Evolutionary conservation across 2,888 invertebrate species (phyloP).

Genomic region (Brachynemurus nebulosus): DNA sequence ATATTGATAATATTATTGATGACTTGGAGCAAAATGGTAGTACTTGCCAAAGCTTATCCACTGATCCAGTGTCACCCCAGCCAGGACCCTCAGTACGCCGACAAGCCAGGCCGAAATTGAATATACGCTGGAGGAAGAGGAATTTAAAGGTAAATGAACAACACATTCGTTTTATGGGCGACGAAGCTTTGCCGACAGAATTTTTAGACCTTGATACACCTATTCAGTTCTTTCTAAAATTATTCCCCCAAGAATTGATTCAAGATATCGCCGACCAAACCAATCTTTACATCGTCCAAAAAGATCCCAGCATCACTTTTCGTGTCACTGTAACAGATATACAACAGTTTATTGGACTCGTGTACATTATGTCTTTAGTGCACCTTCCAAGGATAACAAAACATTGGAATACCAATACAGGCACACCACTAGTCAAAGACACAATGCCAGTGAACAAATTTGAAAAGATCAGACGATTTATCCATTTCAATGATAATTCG

Average conservation of each 20-base stretch:
- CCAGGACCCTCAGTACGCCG: no score
- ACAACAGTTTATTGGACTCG: slow-evolving; percentile 11
- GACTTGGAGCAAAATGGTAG: no score
- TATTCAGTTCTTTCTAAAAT: slow-evolving; percentile 3
- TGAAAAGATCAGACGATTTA: no score
- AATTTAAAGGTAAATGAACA: slow-evolving; percentile 1
- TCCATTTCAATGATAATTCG: slow-evolving; percentile 17
- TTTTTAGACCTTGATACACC: slow-evolving; percentile 2
- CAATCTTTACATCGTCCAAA: background rate
- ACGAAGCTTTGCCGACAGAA: background rate
- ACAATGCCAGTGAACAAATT: slow-evolving; percentile 15
- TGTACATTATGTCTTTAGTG: slow-evolving; percentile 15
- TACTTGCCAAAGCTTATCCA: no score
- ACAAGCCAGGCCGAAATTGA: background rate
- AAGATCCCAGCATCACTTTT: background rate
- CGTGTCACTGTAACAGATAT: slow-evolving; percentile 5
- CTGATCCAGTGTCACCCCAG: no score
- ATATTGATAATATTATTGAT: no score
- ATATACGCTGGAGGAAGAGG: slow-evolving; percentile 3
- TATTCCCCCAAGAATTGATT: background rate
- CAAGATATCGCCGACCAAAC: background rate
- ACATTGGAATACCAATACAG: slow-evolving; percentile 12
- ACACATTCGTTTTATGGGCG: slow-evolving; percentile 3
- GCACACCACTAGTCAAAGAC: slow-evolving; percentile 12
- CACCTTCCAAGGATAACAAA: no score